Base-by-base conservation (phyloP, 2,113 vertebrate species). In the Nycticebus coucang region DNA sequence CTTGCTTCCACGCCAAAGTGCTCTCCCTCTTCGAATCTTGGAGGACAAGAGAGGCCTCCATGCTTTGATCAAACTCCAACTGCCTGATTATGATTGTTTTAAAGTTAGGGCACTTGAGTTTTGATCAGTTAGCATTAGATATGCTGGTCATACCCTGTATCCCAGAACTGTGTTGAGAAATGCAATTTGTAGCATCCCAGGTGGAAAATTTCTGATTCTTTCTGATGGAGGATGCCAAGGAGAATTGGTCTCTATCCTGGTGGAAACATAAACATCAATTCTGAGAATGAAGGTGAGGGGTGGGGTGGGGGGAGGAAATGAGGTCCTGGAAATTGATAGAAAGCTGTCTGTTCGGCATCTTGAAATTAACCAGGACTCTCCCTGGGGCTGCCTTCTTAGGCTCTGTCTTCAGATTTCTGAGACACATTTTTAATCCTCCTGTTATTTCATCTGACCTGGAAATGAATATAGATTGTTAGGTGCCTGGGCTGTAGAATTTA, bases 131-230 rank as follows among this genome's bases (percentile, higher is more conserved):
- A 22, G 50, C 57, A 93, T 97, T 93, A 96, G 93, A 41, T 71
- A 96, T 98, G 96, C 97, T 81, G 92, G 86, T 96, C 97, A 88
- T 79, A 94, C 37, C 68, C 74, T 0, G 0, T 66, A 81, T 92
- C 89, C 95, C 87, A 96, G 93, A 91, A 89, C 83, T 92, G 93
- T 92, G 95, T 91, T 92, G 96, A 97, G 93, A 94, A 97, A 97
- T 93, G 95, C 92, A 96, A 95, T 98, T 97, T 97, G 95, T 97
- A 84, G 87, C 96, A 97, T 97, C 95, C 96, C 97, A 97, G 95
- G 96, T 97, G 95, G 97, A 97, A 97, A 97, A 96, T 98, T 96
- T 97, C 95, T 98, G 97, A 97, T 98, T 96, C 95, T 96, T 12
- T 96, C 95, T 97, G 96, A 96, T 3, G 4, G 95, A 87, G 92